Evolutionary conservation across 2,888 invertebrate genomes (phyloP).

Genomic region (Ischnus inquisitorius): DNA sequence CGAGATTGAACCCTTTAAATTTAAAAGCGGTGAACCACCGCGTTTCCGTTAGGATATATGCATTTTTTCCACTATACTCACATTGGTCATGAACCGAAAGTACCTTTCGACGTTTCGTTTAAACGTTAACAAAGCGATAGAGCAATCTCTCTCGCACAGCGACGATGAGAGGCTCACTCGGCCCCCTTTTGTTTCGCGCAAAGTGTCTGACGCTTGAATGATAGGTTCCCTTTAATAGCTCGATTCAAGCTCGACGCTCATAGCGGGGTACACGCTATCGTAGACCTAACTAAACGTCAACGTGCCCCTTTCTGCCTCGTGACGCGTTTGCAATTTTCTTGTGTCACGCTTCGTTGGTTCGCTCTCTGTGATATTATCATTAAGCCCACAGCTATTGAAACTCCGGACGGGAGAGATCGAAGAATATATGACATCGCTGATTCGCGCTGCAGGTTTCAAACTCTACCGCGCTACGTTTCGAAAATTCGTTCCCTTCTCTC

Average conservation of each 20-base stretch:
- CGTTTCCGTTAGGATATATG: too few relatives aligned
- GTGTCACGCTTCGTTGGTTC: constrained; percentile 38
- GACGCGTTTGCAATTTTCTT: constrained; percentile 60
- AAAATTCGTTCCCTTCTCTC: background rate
- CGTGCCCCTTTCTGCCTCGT: constrained; percentile 45
- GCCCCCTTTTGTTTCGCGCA: constrained; percentile 40
- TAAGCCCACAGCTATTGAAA: constrained; percentile 7
- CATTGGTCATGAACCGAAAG: constrained; percentile 3
- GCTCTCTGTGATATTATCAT: constrained; percentile 24
- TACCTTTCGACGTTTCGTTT: constrained; percentile 39
- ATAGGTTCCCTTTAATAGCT: constrained; percentile 68
- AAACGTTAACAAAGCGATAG: constrained; percentile 42
- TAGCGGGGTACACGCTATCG: constrained; percentile 12
- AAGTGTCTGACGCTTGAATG: constrained; percentile 40
- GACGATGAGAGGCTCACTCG: constrained; percentile 3
- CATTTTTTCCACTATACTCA: background rate
- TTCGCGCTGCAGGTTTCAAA: too few relatives aligned
- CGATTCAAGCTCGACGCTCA: constrained; percentile 39
- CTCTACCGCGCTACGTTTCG: background rate
- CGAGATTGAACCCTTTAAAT: constrained; percentile 29
- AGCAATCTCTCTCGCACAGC: constrained; percentile 13
- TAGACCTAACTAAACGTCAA: constrained; percentile 36
- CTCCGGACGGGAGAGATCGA: constrained; percentile 17
- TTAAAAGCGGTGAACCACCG: background rate
- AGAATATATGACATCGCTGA: background rate